Base-by-base conservation (phyloP, 1,140 invertebrate species). In the Cydia splendana region DNA sequence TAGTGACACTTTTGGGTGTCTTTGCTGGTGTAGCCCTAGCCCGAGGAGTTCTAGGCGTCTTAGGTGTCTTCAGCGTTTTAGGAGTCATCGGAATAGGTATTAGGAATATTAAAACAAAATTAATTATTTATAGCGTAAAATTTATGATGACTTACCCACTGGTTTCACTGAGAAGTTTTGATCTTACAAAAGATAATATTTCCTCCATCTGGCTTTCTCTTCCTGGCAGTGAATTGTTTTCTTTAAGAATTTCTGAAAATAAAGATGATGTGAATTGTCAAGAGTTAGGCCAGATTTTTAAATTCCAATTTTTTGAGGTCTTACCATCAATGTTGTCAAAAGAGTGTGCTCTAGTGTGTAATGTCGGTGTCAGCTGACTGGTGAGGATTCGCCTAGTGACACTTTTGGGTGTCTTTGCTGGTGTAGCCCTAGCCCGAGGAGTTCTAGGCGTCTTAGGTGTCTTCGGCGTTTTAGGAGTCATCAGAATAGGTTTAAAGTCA, bases 301-400 rank as follows among this genome's bases (percentile, higher is more conserved):
- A 51, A 1, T 24, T 24, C 0, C 24, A 24, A 24, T 24, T 24
- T 24, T 24, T 24, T 30, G 30, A 4, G 30, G 30, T 30, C 30
- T 84, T 87, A 91, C 90, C 91, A 87, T 89, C 78, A 82, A 87
- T 84, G 75, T 89, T 89, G 34, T 91, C 84, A 71, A 94, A 80
- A 65, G 91, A 88, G 83, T 93, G 87, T 30, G 88, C 83, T 76
- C 93, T 86, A 34, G 81, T 81, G 28, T 84, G 84, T 24, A 94
- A 81, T 65, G 91, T 90, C 5, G 93, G 93, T 42, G 92, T 94
- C 0, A 93, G 77, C 77, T 89, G 84, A 75, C 86, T 90, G n/a
- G 86, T 91, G 15, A 90, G 78, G 76, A 92, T 85, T 77, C 85
- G 88, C 77, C 85, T 90, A 62, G 81, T 84, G 0, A 88, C 87